Conservation (phyloP, 2,888 invertebrate species). For the Xanthia togata region DNA sequence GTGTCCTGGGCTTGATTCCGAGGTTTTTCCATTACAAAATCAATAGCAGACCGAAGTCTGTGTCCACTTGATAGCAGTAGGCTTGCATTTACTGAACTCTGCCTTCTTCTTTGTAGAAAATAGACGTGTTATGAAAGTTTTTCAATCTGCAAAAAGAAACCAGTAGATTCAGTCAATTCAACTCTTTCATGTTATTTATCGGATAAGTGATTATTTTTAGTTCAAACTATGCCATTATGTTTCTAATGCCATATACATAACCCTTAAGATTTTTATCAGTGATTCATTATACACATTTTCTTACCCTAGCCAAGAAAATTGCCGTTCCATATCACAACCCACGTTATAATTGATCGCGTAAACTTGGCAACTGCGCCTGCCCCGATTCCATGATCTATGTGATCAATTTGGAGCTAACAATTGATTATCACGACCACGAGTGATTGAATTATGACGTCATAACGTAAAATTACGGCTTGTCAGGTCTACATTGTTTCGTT, state of each 20-base stretch:
- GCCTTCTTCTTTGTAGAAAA: fast-evolving
- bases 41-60: no score
- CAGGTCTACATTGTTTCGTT: slow-evolving; percentile 67
- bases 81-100: background rate
- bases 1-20: no score
- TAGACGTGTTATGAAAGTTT: background rate
- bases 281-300: slow-evolving; percentile 37
- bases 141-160: background rate
- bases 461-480: slow-evolving; percentile 63
- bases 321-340: slow-evolving; percentile 9
- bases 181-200: background rate
- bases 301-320: slow-evolving; percentile 33
- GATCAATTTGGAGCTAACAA: slow-evolving; percentile 70
- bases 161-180: background rate
- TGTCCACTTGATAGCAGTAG: background rate
- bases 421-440: slow-evolving; percentile 70
- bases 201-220: background rate
- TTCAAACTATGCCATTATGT: background rate
- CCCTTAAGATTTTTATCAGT: slow-evolving; percentile 41
- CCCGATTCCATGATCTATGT: slow-evolving; percentile 59
- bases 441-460: slow-evolving; percentile 74
- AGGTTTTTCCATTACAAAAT: background rate
- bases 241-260: background rate
- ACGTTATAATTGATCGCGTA: slow-evolving; percentile 46
- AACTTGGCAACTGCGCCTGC: slow-evolving; percentile 27